These are phyloP conservation scores for Euproctis similis DNA, from an alignment of 2,888 invertebrate genomes.

Conservation along the genomic window DNA sequence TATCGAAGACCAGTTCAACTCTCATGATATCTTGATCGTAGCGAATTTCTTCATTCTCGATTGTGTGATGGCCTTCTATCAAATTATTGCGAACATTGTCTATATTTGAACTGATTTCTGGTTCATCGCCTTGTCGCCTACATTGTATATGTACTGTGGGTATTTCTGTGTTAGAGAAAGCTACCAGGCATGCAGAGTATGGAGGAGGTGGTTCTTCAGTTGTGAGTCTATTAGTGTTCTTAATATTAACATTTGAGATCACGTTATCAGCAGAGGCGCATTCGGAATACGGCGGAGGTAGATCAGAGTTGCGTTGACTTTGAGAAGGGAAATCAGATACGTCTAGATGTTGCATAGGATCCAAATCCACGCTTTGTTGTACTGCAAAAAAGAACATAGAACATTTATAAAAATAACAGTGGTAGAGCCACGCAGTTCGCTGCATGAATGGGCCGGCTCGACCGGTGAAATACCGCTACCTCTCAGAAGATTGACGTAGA, in stretches of 20 bases:
- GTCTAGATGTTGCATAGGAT: constrained; percentile 8
- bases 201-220: constrained; percentile 53
- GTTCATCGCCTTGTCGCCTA: constrained; percentile 4
- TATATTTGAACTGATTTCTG: constrained; percentile 9
- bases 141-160: constrained; percentile 35
- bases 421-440: too few species aligned
- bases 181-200: constrained; percentile 47
- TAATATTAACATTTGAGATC: background rate
- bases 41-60: background rate
- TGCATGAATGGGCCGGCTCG: too few species aligned
- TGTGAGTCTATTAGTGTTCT: constrained; percentile 4
- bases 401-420: too few species aligned
- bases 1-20: constrained; percentile 16
- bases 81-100: constrained; percentile 15
- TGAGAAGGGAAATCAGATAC: constrained; percentile 14
- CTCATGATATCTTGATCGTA: constrained; percentile 3
- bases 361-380: constrained; percentile 12
- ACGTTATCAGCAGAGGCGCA: constrained; percentile 19
- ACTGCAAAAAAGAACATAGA: constrained; percentile 19
- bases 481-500: too few species aligned
- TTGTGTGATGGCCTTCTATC: constrained; percentile 8
- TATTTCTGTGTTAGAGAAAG: constrained; percentile 33
- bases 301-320: constrained; percentile 23
- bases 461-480: too few species aligned
- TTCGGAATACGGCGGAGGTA: constrained; percentile 51